Percentiles rank a stretch among this genome's conserved stretches.
phyloP scores from a whole-genome alignment of 2,888 invertebrate species.

The Aporophyla lueneburgensis region DNA sequence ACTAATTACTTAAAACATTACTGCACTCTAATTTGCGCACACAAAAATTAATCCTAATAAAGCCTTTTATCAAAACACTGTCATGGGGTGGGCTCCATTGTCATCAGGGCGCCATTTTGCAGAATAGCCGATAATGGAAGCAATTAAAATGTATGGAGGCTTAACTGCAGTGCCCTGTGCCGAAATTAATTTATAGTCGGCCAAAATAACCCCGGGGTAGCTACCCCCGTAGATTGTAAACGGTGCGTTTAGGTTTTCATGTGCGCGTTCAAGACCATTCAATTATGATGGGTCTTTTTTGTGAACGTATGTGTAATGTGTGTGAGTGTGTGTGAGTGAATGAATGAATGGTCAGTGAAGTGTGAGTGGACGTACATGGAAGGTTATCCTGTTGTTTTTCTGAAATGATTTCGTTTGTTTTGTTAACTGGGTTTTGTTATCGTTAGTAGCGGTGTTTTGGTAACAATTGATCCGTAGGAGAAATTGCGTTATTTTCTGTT shows the following conservation, averaged over 20 bases:
- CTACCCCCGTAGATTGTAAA: slow-evolving; percentile 76
- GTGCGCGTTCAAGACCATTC: slow-evolving; percentile 52
- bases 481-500: not conserved
- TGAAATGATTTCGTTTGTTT: slow-evolving; percentile 17
- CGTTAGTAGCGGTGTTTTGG: not conserved
- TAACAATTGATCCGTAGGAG: not conserved
- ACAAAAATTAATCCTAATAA: slow-evolving; percentile 77
- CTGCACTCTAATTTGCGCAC: slow-evolving; percentile 43
- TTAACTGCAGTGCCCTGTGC: slow-evolving; percentile 89
- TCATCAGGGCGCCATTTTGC: slow-evolving; percentile 85
- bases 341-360: slow-evolving; percentile 28
- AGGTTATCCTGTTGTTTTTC: slow-evolving; percentile 12
- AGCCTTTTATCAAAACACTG: slow-evolving; percentile 77
- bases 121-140: slow-evolving; percentile 89
- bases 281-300: slow-evolving; percentile 56
- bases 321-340: slow-evolving; percentile 22
- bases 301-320: slow-evolving; percentile 9
- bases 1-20: slow-evolving; percentile 27
- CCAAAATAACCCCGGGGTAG: slow-evolving; percentile 84
- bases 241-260: slow-evolving; percentile 77
- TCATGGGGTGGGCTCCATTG: slow-evolving; percentile 78
- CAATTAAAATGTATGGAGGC: slow-evolving; percentile 91
- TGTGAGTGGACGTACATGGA: slow-evolving; percentile 5
- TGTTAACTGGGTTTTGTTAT: not conserved
- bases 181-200: slow-evolving; percentile 90